These are phyloP conservation scores for Sakesphorus luctuosus DNA, from an alignment of 2,113 vertebrate genomes.

Conservation along the genomic window DNA sequence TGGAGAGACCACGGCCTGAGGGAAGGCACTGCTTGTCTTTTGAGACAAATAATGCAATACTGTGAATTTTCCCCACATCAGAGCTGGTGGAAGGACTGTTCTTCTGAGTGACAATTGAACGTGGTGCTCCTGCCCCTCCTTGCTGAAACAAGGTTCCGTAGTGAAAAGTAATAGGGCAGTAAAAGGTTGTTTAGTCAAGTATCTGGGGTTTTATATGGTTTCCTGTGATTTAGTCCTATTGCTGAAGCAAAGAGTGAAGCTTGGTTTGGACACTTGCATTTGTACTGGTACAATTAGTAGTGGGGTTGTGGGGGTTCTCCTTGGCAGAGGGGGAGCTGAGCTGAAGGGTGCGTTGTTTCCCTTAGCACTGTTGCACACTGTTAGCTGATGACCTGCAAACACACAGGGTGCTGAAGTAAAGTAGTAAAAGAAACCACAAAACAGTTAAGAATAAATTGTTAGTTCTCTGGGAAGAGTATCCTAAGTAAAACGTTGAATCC, in stretches of 20 bases:
- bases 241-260: not conserved
- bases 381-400: not conserved
- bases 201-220: not conserved
- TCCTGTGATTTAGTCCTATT: not conserved
- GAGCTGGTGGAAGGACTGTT: not conserved
- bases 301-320: no score
- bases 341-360: not conserved
- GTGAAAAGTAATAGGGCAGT: not conserved
- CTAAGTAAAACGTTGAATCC: not conserved
- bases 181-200: not conserved
- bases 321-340: not conserved
- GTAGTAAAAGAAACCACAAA: not conserved
- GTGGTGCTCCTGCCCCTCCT: not conserved
- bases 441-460: not conserved
- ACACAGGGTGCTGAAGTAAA: not conserved
- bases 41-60: not conserved
- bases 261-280: not conserved
- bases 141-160: not conserved
- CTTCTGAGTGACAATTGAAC: not conserved
- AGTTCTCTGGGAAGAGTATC: not conserved
- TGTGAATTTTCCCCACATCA: not conserved
- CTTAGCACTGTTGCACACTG: not conserved
- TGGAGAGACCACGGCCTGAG: not conserved
- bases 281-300: not conserved
- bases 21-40: not conserved